Conservation (phyloP, 2,888 invertebrate species). For the Dorcus hopei region DNA sequence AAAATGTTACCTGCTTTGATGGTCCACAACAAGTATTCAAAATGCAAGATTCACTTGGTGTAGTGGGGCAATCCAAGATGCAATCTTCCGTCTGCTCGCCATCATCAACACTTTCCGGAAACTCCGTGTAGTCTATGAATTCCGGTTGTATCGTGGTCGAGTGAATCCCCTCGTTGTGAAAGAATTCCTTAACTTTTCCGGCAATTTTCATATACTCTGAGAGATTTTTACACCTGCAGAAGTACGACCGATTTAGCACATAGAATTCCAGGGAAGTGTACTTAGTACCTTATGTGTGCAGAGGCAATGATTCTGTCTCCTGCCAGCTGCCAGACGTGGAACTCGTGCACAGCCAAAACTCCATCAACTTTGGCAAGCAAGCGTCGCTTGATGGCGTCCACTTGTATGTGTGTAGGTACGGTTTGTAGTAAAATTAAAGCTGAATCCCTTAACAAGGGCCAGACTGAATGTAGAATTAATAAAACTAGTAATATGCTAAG, state of each 20-base stretch:
- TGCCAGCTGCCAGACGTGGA: slow-evolving; percentile 97
- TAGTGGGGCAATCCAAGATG: slow-evolving; percentile 84
- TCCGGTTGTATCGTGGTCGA: slow-evolving; percentile 99
- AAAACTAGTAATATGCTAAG: slow-evolving; percentile 86
- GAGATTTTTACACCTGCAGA: slow-evolving; percentile 78
- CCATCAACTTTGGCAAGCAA: slow-evolving; percentile 89
- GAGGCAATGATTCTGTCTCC: slow-evolving; percentile 96
- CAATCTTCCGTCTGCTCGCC: slow-evolving; percentile 64
- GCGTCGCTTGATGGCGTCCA: slow-evolving; percentile 86
- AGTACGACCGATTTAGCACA: not conserved
- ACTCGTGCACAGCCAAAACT: slow-evolving; percentile 93
- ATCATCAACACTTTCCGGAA: slow-evolving; percentile 44
- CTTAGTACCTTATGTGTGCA: slow-evolving; percentile 80
- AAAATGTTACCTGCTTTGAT: slow-evolving; percentile 63
- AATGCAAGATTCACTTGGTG: slow-evolving; percentile 71
- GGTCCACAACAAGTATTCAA: slow-evolving; percentile 87
- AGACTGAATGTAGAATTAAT: slow-evolving; percentile 82
- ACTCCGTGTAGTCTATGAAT: slow-evolving; percentile 76
- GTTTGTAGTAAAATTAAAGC: slow-evolving; percentile 94
- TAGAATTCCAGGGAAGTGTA: not conserved
- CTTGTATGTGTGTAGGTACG: slow-evolving; percentile 96
- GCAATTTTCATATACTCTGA: slow-evolving; percentile 97
- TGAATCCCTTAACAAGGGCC: slow-evolving; percentile 90
- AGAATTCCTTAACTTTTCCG: slow-evolving; percentile 93
- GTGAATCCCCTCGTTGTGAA: slow-evolving; percentile 97